Base-by-base conservation (phyloP, 2,797 vertebrate species). In the Lerista edwardsae region DNA sequence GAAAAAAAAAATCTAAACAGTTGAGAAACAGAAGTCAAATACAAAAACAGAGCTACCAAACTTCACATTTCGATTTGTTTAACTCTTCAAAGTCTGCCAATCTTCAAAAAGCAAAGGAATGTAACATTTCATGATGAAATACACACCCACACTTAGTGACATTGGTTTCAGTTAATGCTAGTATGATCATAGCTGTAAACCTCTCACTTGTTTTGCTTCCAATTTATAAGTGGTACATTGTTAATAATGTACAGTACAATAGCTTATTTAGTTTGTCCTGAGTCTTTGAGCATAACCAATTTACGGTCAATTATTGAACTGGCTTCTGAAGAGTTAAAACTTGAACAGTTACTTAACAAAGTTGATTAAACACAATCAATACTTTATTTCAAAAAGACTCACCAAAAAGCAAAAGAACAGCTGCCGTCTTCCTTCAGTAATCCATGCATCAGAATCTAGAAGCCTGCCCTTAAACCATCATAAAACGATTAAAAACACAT, bases 1-100 rank as follows among this genome's bases (percentile, higher is more conserved):
- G 77, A 94, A 90, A 90, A 94, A 94, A 90, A 90, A 94, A 93
- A 93, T 94, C 93, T 94, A 94, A 95, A 92, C 91, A 92, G 92
- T 94, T 82, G 92, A 94, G 94, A 94, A 94, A 93, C 86, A 90
- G 82, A 93, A 92, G 92, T 84, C 90, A 91, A 91, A 88, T 83
- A 89, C 90, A 91, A 88, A 82, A 88, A 82, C 95, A 97, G 93
- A 96, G 93, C 97, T 97, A 97, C 96, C 96, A 97, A 97, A 97
- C 95, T 97, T 97, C 96, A 97, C 97, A 97, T 97, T 96, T 97
- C 96, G 76, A 90, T 96, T 96, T 94, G 94, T 96, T 97, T 96
- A 97, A 97, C 97, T 97, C 97, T 97, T 97, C 96, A 95, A 97
- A 97, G 93, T 95, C 92, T 92, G 95, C 95, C 95, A 96, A 92